A percentile compares a stretch with the other conserved stretches of the same genome.
These are phyloP conservation scores for Nannoperca obscura DNA, from an alignment of 2,797 vertebrate genomes.

Conservation along the genomic window DNA sequence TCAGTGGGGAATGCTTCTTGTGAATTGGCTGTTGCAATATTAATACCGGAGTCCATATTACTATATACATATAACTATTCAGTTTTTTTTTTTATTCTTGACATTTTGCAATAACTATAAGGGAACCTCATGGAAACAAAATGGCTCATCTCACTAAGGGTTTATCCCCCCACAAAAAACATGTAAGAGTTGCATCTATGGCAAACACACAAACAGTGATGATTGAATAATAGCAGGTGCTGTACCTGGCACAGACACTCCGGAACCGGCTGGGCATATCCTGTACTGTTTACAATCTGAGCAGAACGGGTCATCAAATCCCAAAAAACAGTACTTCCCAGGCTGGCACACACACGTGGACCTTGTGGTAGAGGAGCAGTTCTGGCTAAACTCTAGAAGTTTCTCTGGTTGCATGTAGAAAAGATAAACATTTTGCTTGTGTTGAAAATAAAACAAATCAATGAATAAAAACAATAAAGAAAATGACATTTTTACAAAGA, in stretches of 20 bases:
- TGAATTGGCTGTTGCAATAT: background rate
- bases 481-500: background rate
- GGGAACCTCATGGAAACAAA: background rate
- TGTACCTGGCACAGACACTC: constrained; percentile 70
- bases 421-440: background rate
- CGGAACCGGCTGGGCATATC: constrained; percentile 63
- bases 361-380: constrained; percentile 56
- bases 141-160: background rate
- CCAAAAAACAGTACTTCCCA: constrained; percentile 60
- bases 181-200: background rate
- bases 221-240: background rate
- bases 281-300: constrained; percentile 30
- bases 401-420: constrained; percentile 58
- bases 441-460: background rate
- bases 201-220: background rate
- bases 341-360: constrained; percentile 75
- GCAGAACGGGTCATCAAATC: constrained; percentile 14
- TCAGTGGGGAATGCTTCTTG: background rate
- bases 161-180: background rate
- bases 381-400: constrained; percentile 46
- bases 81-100: background rate
- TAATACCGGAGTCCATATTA: background rate
- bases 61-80: no score
- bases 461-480: background rate
- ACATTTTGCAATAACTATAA: constrained; percentile 1